Base-by-base conservation (phyloP, 2,888 invertebrate genomes). In the Melanostoma scalare region DNA sequence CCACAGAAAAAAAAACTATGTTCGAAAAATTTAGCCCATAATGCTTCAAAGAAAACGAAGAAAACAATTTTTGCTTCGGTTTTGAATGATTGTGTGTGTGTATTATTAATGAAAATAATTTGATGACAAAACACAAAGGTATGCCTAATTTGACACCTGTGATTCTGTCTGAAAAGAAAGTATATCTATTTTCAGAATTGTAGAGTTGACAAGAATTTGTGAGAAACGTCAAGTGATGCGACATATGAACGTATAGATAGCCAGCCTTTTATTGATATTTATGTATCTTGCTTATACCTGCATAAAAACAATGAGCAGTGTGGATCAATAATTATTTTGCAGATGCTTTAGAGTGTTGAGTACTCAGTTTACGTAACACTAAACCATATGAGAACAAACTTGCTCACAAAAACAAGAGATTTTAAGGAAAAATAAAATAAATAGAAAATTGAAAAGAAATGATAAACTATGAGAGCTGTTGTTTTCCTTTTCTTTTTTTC, bases 91-190 rank as follows among this genome's bases (percentile, higher is more conserved):
- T 20, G 20, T 20, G 20, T 20, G 20, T 20, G 20, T 20, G 20
- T 20, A 20, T 20, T 20, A 20, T 20, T 71, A 61, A 58, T 48
- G 48, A 55, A 76, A 63, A 74, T 67, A 60, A 81, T 67, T 61
- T 50, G 72, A 77, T 68, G 72, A 72, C 81, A 72, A 77, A 9
- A 63, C 48, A 72, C 38, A 50, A 50, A 46, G 20, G 61, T 35
- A 50, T 63, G n/a, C 30, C 63, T 55, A 53, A 65, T 58, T 60
- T 73, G 69, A 78, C 82, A 82, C 82, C 82, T 82, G 82, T 78
- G 65, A 78, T 58, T 50, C 50, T 56, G 52, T 82, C 61, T 63
- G 74, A 31, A 31, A 63, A 63, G 50, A 67, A 73, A 60, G 53
- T 68, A 63, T 20, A 61, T 76, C 80, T 81, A 82, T 78, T 78